Evolutionary conservation across 2,113 vertebrate genomes (phyloP).

Genomic region (Pterocles burchelli): DNA sequence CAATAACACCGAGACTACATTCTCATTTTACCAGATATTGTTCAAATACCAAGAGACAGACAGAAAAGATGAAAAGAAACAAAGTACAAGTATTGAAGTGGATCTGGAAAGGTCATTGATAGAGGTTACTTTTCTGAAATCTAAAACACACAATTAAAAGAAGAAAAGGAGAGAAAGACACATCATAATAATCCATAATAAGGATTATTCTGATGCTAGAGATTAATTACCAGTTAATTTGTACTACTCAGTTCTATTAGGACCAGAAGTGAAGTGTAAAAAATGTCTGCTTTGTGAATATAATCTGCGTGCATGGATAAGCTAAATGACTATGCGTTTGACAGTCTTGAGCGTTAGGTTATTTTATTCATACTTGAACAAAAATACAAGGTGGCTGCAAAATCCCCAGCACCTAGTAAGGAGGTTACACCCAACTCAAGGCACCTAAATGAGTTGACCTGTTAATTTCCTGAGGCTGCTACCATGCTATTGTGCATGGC

Average conservation of each 20-base stretch:
- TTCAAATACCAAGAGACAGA: slow-evolving; percentile 9
- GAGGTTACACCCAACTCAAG: no score
- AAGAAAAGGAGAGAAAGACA: not conserved
- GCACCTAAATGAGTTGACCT: not conserved
- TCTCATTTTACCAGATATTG: slow-evolving; percentile 37
- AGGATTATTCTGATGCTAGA: not conserved
- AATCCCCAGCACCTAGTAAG: not conserved
- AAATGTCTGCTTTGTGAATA: not conserved
- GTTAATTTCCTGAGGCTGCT: not conserved
- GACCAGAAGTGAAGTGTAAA: not conserved
- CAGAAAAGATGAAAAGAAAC: not conserved
- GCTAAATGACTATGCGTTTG: not conserved
- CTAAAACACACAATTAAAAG: not conserved
- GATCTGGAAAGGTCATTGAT: slow-evolving; percentile 15
- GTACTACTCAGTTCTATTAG: not conserved
- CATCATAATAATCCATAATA: not conserved
- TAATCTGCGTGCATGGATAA: not conserved
- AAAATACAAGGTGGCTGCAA: not conserved
- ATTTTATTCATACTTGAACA: not conserved
- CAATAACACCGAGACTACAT: not conserved
- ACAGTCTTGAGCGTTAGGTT: not conserved
- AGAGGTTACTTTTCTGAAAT: not conserved
- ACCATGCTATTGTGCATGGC: rapidly evolving
- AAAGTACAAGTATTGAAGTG: not conserved
- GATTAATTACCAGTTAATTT: not conserved